Percentiles rank a stretch among this genome's conserved stretches.
Evolutionary conservation across 2,888 invertebrate species (phyloP).

Genomic region (Harpalus rubripes): DNA sequence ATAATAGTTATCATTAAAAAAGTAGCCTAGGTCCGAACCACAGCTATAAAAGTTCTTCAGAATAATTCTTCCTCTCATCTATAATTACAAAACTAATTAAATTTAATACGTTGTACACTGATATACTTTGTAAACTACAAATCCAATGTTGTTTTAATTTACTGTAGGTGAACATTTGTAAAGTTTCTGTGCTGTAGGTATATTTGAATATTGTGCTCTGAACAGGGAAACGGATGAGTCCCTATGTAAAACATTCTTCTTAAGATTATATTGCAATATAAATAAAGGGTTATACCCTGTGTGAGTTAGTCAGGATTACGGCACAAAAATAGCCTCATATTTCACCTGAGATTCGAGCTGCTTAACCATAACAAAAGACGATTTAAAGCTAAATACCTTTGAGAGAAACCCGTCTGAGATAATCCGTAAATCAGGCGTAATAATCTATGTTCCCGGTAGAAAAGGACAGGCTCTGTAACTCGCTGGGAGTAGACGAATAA

Average conservation of each 20-base stretch:
- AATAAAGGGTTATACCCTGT: not conserved
- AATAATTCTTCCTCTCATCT: no score
- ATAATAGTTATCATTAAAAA: no score
- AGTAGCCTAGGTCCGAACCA: no score
- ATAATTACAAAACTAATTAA: no score
- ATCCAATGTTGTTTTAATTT: no score
- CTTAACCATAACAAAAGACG: constrained; percentile 44
- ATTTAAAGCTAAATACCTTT: constrained; percentile 49
- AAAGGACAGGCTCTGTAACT: constrained; percentile 13
- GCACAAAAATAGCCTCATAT: constrained; percentile 37
- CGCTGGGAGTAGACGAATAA: not conserved
- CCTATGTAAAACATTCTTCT: constrained; percentile 8
- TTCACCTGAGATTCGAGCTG: constrained; percentile 37
- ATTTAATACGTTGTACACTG: no score
- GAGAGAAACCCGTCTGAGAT: constrained; percentile 47
- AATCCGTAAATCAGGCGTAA: constrained; percentile 56
- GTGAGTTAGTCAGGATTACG: constrained; percentile 24
- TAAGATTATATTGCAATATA: constrained; percentile 3
- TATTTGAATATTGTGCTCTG: no score
- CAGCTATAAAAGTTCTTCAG: no score
- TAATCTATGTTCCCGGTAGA: constrained; percentile 33
- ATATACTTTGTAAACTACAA: no score
- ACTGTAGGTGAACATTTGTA: no score
- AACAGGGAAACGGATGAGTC: not conserved
- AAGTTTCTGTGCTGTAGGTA: no score